These are phyloP conservation scores for Hippocampus barbouri DNA, from an alignment of 2,113 vertebrate genomes.

Conservation along the genomic window DNA sequence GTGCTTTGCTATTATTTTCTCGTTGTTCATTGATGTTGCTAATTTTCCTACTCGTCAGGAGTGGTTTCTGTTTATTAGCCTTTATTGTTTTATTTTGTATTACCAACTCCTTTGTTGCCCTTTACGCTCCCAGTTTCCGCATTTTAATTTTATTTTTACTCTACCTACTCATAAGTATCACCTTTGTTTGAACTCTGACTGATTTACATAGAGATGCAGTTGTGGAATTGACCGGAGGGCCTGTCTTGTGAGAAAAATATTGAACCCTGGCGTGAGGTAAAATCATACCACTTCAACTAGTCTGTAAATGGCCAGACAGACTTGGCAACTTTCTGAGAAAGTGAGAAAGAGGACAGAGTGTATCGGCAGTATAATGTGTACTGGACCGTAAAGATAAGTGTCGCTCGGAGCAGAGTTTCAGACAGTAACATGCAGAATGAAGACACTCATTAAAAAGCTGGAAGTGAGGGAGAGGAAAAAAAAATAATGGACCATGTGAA, in stretches of 20 bases:
- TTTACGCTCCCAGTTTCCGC: not conserved
- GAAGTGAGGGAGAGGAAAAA: conserved; percentile 31
- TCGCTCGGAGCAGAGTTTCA: conserved; percentile 52
- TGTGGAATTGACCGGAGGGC: conserved; percentile 32
- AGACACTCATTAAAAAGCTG: conserved; percentile 68
- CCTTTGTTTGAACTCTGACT: not conserved
- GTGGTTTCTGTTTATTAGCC: not conserved
- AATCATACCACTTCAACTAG: conserved; percentile 50
- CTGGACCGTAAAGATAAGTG: conserved; percentile 57
- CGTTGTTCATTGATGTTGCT: not conserved
- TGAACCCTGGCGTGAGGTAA: conserved; percentile 33
- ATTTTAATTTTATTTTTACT: not conserved
- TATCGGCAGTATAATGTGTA: conserved; percentile 54
- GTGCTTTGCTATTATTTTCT: not conserved
- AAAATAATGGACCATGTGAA: conserved; percentile 53
- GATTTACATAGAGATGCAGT: conserved; percentile 7
- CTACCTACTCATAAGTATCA: not conserved
- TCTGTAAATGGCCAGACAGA: conserved; percentile 51
- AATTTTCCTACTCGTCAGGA: not conserved
- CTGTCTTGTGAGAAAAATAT: conserved; percentile 36
- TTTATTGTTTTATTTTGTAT: not conserved
- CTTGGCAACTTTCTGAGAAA: conserved; percentile 39
- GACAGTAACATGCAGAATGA: conserved; percentile 58
- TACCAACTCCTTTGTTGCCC: not conserved
- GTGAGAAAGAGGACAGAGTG: conserved; percentile 54